Evolutionary conservation across 2,797 vertebrate genomes (phyloP).

Genomic region (Phaenicophaeus curvirostris): DNA sequence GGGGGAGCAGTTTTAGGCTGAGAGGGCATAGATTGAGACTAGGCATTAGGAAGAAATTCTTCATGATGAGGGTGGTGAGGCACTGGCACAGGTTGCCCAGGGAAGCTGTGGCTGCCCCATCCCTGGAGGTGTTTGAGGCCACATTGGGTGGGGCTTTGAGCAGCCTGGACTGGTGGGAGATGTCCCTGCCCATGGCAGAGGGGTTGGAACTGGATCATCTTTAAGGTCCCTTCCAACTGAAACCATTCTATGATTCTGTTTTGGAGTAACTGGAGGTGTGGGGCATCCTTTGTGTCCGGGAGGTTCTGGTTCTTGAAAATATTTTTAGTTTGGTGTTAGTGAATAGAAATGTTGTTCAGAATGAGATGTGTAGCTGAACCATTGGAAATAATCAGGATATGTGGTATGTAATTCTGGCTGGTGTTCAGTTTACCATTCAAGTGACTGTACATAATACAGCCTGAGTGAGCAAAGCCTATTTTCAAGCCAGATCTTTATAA

Average conservation of each 20-base stretch:
- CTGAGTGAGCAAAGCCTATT: not conserved
- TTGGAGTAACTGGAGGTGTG: not conserved
- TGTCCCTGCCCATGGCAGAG: no score
- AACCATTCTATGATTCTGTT: not conserved
- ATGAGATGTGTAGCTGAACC: not conserved
- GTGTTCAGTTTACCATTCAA: not conserved
- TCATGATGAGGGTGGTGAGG: no score
- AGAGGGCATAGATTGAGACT: no score
- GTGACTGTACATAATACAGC: not conserved
- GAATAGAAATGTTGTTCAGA: not conserved
- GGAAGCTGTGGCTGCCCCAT: no score
- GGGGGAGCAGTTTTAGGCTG: no score
- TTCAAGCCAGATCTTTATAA: not conserved
- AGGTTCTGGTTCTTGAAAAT: conserved; percentile 6
- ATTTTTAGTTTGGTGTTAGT: not conserved
- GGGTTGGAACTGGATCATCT: no score
- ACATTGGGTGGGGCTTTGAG: no score
- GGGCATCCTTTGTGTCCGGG: not conserved
- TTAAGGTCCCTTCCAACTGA: no score
- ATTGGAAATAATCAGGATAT: not conserved
- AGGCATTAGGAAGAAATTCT: no score
- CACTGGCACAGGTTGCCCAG: no score
- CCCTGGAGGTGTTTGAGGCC: no score
- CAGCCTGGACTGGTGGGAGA: no score
- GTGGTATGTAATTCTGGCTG: not conserved